Conservation (phyloP, 2,113 vertebrate species). For the Glaucidium brasilianum region DNA sequence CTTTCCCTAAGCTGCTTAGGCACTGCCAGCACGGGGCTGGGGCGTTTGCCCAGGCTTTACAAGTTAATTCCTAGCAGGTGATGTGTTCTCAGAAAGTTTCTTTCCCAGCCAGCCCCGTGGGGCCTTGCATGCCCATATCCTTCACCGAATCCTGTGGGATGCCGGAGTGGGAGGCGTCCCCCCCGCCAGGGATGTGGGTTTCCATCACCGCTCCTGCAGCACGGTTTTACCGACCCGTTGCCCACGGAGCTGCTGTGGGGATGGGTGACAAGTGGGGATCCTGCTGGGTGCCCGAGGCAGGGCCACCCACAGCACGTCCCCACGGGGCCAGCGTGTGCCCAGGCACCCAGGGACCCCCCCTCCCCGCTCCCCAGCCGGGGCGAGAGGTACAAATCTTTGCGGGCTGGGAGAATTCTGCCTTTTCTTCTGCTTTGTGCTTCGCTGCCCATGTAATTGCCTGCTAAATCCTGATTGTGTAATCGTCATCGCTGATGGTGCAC, state of each 20-base stretch:
- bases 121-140: not conserved
- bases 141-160: not conserved
- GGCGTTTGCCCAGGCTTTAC: not conserved
- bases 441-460: not conserved
- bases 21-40: not conserved
- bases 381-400: not conserved
- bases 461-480: not conserved
- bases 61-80: slow-evolving; percentile 62
- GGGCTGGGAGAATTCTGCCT: slow-evolving; percentile 11
- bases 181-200: not conserved
- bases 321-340: not conserved
- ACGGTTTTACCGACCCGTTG: rapidly evolving
- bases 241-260: not conserved
- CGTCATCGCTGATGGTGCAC: not conserved
- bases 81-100: slow-evolving; percentile 2
- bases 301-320: not conserved
- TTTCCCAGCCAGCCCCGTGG: not conserved
- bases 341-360: not conserved
- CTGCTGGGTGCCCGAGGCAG: not conserved
- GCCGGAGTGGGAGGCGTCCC: not conserved
- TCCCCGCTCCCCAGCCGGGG: rapidly evolving
- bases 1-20: slow-evolving; percentile 51
- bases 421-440: not conserved
- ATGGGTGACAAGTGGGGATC: rapidly evolving
- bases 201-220: rapidly evolving